Percentiles rank a stretch among this genome's conserved stretches.
These are phyloP conservation scores for Furcula furcula DNA, from an alignment of 2,888 invertebrate genomes.

Conservation along the genomic window DNA sequence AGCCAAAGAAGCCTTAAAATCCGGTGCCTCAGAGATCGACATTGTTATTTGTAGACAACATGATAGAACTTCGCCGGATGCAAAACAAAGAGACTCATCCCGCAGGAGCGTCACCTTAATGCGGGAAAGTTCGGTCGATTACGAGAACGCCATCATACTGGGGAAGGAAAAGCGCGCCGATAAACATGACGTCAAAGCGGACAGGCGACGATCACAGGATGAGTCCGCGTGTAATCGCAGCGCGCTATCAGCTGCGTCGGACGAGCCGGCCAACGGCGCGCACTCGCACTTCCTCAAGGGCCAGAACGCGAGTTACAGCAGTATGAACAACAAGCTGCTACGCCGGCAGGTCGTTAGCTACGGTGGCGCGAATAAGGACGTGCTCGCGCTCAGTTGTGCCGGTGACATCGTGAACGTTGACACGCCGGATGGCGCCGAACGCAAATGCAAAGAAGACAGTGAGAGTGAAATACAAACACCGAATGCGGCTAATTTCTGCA, in stretches of 20 bases:
- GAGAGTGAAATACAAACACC: conserved; percentile 65
- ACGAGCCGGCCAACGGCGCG: conserved; percentile 64
- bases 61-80: conserved; percentile 45
- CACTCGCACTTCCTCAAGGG: conserved; percentile 84
- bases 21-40: conserved; percentile 84
- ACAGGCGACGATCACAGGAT: conserved; percentile 84
- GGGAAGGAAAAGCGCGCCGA: conserved; percentile 73
- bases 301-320: conserved; percentile 82
- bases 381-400: conserved; percentile 66
- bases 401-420: conserved; percentile 66
- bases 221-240: conserved; percentile 75
- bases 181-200: conserved; percentile 84
- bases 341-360: conserved; percentile 81
- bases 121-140: conserved; percentile 87
- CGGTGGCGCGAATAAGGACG: conserved; percentile 72
- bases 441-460: conserved; percentile 58
- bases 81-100: conserved; percentile 44
- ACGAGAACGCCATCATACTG: conserved; percentile 83
- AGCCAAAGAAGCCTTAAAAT: conserved; percentile 84
- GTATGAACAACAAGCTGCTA: conserved; percentile 82
- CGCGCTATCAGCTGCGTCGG: conserved; percentile 71
- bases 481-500: conserved; percentile 85
- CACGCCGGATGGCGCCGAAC: conserved; percentile 58
- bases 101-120: conserved; percentile 58
- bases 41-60: conserved; percentile 83